Conservation (phyloP, 2,113 vertebrate genomes). For the Gavia stellata region DNA sequence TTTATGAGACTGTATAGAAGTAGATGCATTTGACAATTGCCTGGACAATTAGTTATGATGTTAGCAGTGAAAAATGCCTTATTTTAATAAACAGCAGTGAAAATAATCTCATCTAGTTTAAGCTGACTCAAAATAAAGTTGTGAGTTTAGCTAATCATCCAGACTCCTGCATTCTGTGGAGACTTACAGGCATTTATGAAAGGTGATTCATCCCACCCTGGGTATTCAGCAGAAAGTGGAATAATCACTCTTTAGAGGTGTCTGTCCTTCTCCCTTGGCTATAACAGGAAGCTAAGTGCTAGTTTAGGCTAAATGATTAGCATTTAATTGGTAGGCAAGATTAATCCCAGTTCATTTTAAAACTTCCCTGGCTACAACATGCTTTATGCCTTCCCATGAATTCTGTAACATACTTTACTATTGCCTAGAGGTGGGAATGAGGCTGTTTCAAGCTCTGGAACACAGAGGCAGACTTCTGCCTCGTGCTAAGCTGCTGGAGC, state of each 20-base stretch:
- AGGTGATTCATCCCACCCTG: not conserved
- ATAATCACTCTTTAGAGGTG: constrained; percentile 2
- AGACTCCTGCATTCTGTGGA: not conserved
- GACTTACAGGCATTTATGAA: not conserved
- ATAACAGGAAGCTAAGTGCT: not conserved
- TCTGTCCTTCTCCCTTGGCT: not conserved
- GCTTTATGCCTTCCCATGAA: not conserved
- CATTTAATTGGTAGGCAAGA: constrained; percentile 21
- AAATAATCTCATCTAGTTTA: not conserved
- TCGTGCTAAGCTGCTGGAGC: not conserved
- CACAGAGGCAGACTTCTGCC: not conserved
- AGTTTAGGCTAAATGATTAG: not conserved
- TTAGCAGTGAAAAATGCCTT: not conserved
- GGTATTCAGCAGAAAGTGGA: not conserved
- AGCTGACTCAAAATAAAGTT: not conserved
- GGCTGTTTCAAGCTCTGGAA: not conserved
- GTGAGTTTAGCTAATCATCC: not conserved
- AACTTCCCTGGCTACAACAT: not conserved
- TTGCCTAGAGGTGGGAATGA: not conserved
- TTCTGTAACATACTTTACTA: not conserved
- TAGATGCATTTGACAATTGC: not conserved
- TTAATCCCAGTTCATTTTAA: constrained; percentile 13
- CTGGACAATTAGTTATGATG: not conserved
- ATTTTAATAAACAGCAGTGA: not conserved
- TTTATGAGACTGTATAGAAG: not conserved